A percentile compares a stretch with the other conserved stretches of the same genome.
phyloP scores from a whole-genome alignment of 1,140 invertebrate genomes.

The Leptinotarsa texana region DNA sequence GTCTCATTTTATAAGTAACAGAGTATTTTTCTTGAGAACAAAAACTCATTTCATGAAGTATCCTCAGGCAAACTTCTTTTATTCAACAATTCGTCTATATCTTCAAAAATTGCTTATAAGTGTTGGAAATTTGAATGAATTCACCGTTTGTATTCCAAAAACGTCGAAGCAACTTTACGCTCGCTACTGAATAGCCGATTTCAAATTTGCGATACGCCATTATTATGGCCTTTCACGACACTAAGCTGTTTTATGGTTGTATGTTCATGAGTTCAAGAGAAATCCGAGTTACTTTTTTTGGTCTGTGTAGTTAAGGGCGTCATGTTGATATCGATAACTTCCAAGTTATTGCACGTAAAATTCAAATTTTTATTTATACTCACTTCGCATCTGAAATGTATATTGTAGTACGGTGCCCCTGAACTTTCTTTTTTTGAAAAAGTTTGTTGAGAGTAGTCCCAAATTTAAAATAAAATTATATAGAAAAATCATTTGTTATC shows the following conservation, averaged over 20 bases:
- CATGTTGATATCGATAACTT: not conserved
- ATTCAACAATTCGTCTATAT: slow-evolving; percentile 1
- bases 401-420: too few species aligned
- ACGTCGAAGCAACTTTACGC: not conserved
- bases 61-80: not conserved
- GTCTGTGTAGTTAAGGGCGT: not conserved
- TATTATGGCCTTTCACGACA: slow-evolving; percentile 9
- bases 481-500: too few species aligned
- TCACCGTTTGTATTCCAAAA: slow-evolving; percentile 11
- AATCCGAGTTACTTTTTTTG: not conserved
- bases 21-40: too few species aligned
- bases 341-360: too few species aligned
- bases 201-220: slow-evolving; percentile 20
- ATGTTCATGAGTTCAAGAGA: not conserved
- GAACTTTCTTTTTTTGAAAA: too few species aligned
- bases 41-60: too few species aligned
- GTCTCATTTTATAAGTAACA: too few species aligned
- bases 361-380: too few species aligned
- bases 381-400: too few species aligned
- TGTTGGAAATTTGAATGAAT: slow-evolving; percentile 18
- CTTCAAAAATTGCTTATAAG: slow-evolving; percentile 20
- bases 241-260: slow-evolving; percentile 15
- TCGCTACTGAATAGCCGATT: slow-evolving; percentile 1
- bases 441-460: too few species aligned
- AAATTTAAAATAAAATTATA: too few species aligned